A percentile compares a stretch with the other conserved stretches of the same genome.
Evolutionary conservation across 2,113 vertebrate genomes (phyloP).

Genomic region (Hippocampus comes): DNA sequence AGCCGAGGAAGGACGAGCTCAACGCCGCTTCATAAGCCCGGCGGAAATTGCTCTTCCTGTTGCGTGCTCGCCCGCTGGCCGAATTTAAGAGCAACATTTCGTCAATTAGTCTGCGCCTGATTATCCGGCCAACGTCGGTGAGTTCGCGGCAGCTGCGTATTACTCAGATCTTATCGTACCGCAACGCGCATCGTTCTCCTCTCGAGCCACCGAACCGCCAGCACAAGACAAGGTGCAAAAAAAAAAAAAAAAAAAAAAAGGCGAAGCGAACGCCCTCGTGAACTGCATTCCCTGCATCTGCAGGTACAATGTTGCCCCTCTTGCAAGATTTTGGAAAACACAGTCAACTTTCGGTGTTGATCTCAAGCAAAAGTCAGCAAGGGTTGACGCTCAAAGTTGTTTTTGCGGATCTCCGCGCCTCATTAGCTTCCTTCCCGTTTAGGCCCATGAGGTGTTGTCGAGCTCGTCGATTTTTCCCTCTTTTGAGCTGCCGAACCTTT

Average conservation of each 20-base stretch:
- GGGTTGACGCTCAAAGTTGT: background rate
- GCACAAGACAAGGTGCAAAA: background rate
- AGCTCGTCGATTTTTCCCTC: background rate
- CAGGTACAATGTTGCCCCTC: no score
- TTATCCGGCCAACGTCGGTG: constrained; percentile 42
- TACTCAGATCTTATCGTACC: no score
- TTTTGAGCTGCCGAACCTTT: background rate
- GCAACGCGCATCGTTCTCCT: background rate
- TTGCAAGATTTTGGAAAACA: no score
- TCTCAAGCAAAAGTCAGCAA: background rate
- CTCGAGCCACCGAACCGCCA: background rate
- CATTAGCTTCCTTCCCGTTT: background rate
- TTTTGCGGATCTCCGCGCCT: background rate
- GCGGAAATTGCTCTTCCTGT: constrained; percentile 45
- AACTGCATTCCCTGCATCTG: no score
- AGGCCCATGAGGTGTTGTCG: background rate
- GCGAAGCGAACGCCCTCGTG: no score
- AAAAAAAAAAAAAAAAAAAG: background rate
- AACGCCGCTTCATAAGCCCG: constrained; percentile 28
- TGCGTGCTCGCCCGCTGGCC: constrained; percentile 43
- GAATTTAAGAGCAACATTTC: constrained; percentile 46
- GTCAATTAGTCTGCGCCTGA: constrained; percentile 49
- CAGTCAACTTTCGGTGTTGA: background rate
- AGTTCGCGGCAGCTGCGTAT: constrained; percentile 30
- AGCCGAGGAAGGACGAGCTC: background rate